Evolutionary conservation across 2,888 invertebrate genomes (phyloP), one percentile per base, ranked within the genome.

Genomic region (Crocallis elinguaria): DNA sequence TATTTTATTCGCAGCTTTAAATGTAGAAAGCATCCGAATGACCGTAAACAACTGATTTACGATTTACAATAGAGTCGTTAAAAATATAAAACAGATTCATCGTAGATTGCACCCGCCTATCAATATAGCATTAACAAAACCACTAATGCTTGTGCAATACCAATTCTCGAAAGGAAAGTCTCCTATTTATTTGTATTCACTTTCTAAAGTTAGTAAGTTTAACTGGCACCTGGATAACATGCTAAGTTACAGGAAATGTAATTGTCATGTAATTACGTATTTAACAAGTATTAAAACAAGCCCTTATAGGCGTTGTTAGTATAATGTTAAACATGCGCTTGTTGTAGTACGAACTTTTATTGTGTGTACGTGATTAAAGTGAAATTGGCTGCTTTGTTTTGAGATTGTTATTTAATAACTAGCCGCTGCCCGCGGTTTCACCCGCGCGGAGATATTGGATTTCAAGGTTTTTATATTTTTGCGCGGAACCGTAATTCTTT

Each of bases 121-220:
- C 36, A 25, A 17, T 25, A 35, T 36, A 39, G 29, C 19, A 19
- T 16, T 36, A 29, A n/a, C n/a, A n/a, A n/a, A n/a, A 45, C 33
- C 16, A 17, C 45, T 21, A 37, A 49, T 43, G 32, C 25, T 38
- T 32, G 19, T 48, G 41, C 17, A 52, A 49, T 60, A 64, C 59
- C 58, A 57, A 37, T 48, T 52, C 51, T 49, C 9, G 29, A 57
- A 63, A 63, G 64, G 75, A 77, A 77, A 77, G 73, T 62, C n/a
- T n/a, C n/a, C n/a, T n/a, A 49, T 50, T 56, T 49, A 59, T 71
- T 67, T 64, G 62, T 61, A 68, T 67, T 66, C 67, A 65, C 72
- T 77, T 75, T 75, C 71, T 66, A 68, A 67, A 56, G 63, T 64
- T 58, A 66, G 62, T 69, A n/a, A n/a, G n/a, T 71, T 44, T 57